Conservation (phyloP, 2,113 vertebrate species). For the Aphelocoma coerulescens region DNA sequence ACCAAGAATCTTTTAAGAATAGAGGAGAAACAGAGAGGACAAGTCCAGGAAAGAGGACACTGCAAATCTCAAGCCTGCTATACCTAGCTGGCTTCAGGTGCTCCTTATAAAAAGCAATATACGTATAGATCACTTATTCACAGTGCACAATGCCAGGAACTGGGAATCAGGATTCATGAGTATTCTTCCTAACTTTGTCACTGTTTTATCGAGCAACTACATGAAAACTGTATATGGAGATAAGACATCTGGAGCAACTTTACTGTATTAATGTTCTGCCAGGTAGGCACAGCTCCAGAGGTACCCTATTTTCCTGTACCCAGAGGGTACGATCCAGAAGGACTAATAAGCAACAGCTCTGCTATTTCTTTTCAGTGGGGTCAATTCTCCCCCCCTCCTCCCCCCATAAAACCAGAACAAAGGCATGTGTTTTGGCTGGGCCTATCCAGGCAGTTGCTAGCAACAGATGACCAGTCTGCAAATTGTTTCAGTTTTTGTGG, state of each 20-base stretch:
- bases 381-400: background rate
- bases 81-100: background rate
- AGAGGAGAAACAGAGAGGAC: background rate
- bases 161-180: background rate
- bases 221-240: background rate
- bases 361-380: background rate
- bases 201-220: background rate
- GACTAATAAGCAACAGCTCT: background rate
- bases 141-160: background rate
- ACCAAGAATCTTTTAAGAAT: conserved; percentile 9
- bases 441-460: background rate
- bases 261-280: background rate
- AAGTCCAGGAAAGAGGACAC: background rate
- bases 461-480: background rate
- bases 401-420: background rate
- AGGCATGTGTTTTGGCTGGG: background rate
- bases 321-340: background rate
- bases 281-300: background rate
- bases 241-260: background rate
- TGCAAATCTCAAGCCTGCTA: background rate
- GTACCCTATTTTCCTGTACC: background rate
- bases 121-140: background rate
- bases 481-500: background rate
- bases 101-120: background rate
- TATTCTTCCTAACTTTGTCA: background rate